Conservation (phyloP, 37 sponge, comb jelly and placozoan species). For the Dysidea cf. avara region DNA sequence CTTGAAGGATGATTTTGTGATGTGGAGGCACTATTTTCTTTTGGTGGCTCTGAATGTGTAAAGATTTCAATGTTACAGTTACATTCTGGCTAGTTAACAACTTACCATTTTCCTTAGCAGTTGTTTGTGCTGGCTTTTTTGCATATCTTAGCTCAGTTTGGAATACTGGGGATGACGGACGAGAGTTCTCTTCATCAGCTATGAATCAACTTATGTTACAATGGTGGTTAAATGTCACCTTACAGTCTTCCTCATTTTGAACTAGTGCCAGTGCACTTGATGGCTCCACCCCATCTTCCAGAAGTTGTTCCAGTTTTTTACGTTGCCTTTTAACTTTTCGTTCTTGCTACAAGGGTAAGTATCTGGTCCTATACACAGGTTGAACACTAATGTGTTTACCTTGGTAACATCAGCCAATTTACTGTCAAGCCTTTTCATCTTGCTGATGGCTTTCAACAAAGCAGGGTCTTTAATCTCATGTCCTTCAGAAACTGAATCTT, state of each 20-base stretch:
- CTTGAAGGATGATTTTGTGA: background rate
- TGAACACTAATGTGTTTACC: background rate
- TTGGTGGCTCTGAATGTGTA: background rate
- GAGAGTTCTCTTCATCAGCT: background rate
- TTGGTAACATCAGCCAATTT: slow-evolving; percentile 19
- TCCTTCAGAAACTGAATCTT: no score
- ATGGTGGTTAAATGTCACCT: background rate
- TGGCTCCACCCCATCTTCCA: no score
- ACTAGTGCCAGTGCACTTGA: no score
- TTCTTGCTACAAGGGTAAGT: no score
- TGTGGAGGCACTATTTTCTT: background rate
- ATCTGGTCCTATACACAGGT: no score
- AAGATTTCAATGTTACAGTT: no score
- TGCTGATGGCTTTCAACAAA: slow-evolving; percentile 13
- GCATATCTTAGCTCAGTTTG: slow-evolving; percentile 5
- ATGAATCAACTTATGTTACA: no score
- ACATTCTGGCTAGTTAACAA: no score
- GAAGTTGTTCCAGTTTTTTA: no score
- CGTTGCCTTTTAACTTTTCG: no score
- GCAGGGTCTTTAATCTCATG: no score
- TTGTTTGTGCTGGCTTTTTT: background rate
- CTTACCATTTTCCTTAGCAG: background rate
- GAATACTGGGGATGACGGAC: slow-evolving; percentile 6
- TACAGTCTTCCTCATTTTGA: no score
- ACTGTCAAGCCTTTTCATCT: slow-evolving; percentile 30